These are phyloP conservation scores for Diuraphis noxia DNA, from an alignment of 1,140 invertebrate species.

Conservation along the genomic window DNA sequence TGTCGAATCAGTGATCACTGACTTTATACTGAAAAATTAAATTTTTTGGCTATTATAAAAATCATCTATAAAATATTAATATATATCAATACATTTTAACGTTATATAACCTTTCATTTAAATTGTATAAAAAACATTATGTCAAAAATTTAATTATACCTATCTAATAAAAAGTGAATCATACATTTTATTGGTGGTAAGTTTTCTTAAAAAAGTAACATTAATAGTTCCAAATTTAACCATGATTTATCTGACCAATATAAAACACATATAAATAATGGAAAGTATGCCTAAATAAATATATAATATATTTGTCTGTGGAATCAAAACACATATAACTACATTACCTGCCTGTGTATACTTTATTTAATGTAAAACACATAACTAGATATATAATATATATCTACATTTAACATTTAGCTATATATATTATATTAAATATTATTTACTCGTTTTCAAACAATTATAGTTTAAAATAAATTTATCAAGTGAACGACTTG, in stretches of 20 bases:
- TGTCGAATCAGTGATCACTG: neutral
- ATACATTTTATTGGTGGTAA: neutral
- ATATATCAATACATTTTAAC: neutral
- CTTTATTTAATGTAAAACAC: neutral
- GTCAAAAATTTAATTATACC: neutral
- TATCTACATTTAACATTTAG: neutral
- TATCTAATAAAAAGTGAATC: neutral
- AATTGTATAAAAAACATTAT: neutral
- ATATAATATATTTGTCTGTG: too few relatives aligned
- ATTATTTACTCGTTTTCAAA: too few relatives aligned
- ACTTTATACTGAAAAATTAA: neutral
- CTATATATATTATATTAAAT: neutral
- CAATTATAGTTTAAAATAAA: neutral
- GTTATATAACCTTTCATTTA: neutral
- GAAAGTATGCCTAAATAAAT: too few relatives aligned
- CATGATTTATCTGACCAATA: too few relatives aligned
- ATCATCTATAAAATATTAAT: neutral
- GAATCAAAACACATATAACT: neutral
- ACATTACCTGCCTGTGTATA: too few relatives aligned
- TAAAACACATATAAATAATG: too few relatives aligned
- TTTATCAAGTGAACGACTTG: neutral
- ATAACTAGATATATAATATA: neutral
- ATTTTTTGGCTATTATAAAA: neutral
- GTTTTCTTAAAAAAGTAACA: neutral
- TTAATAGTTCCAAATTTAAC: neutral